phyloP scores from a whole-genome alignment of 1,140 invertebrate species.

The Neoseiulus cucumeris region DNA sequence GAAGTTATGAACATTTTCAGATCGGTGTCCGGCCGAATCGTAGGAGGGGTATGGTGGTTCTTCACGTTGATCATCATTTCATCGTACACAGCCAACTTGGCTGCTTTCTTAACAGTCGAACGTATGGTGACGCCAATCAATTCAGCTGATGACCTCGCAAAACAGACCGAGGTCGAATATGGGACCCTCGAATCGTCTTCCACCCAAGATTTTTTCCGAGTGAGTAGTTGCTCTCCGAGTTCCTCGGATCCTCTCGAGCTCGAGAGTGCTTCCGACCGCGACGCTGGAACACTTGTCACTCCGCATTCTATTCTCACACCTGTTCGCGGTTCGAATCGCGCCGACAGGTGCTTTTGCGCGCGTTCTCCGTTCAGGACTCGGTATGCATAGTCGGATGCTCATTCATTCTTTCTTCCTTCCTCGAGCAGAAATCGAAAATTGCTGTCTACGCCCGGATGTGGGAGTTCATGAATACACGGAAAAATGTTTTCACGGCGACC shows the following conservation, averaged over 20 bases:
- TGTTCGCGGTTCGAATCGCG: no score
- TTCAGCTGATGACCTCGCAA: slow-evolving; percentile 72
- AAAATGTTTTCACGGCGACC: slow-evolving; percentile 54
- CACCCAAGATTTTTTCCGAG: slow-evolving; percentile 79
- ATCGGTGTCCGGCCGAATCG: slow-evolving; percentile 76
- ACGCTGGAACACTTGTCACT: background rate
- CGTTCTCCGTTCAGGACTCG: background rate
- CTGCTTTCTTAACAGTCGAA: slow-evolving; percentile 82
- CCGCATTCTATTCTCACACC: background rate
- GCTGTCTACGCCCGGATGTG: slow-evolving; percentile 80
- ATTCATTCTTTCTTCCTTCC: slow-evolving; percentile 14
- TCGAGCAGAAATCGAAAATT: slow-evolving; percentile 59
- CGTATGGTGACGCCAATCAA: slow-evolving; percentile 84
- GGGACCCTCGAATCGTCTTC: slow-evolving; percentile 65
- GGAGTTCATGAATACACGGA: slow-evolving; percentile 73
- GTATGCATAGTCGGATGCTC: background rate
- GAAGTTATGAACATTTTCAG: slow-evolving; percentile 29
- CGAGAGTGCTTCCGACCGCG: background rate
- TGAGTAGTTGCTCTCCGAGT: slow-evolving; percentile 27
- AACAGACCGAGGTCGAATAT: slow-evolving; percentile 87
- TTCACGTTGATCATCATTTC: slow-evolving; percentile 95
- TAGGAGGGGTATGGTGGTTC: slow-evolving; percentile 97
- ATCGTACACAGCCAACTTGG: slow-evolving; percentile 90
- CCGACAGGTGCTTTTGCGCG: no score
- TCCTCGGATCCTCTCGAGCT: slow-evolving; percentile 20